Evolutionary conservation across 92 coral and sea anemone genomes (phyloP).

Genomic region (Montipora capitata): DNA sequence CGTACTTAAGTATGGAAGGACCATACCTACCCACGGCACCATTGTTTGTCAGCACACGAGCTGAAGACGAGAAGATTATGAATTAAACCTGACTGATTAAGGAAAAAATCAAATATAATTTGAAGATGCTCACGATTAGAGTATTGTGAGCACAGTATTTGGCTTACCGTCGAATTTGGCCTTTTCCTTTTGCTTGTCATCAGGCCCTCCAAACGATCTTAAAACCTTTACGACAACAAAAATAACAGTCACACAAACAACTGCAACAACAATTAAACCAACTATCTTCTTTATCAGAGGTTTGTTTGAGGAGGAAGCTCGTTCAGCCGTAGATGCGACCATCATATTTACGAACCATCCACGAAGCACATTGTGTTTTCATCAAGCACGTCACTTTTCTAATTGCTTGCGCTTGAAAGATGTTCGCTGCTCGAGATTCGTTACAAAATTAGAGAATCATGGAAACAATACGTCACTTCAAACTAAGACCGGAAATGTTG

Average conservation of each 20-base stretch:
- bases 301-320: constrained; percentile 6
- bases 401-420: not conserved
- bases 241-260: constrained; percentile 70
- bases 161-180: constrained; percentile 22
- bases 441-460: too few species aligned
- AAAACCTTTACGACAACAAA: constrained; percentile 73
- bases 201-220: constrained; percentile 69
- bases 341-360: not conserved
- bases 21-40: constrained; percentile 86
- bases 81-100: not conserved
- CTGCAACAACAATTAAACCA: constrained; percentile 72
- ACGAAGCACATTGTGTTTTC: not conserved
- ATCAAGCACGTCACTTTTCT: not conserved
- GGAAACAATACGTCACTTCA: too few species aligned
- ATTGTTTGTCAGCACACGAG: constrained; percentile 86
- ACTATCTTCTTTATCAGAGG: constrained; percentile 43
- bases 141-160: too few species aligned
- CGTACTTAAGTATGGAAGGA: constrained; percentile 79
- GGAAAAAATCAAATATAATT: not conserved
- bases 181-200: constrained; percentile 17
- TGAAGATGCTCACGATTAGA: too few species aligned
- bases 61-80: constrained; percentile 35
- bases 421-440: not conserved
- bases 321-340: not conserved
- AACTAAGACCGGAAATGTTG: too few species aligned